Evolutionary conservation across 2,113 vertebrate genomes (phyloP).

Genomic region (Tetrao urogallus): DNA sequence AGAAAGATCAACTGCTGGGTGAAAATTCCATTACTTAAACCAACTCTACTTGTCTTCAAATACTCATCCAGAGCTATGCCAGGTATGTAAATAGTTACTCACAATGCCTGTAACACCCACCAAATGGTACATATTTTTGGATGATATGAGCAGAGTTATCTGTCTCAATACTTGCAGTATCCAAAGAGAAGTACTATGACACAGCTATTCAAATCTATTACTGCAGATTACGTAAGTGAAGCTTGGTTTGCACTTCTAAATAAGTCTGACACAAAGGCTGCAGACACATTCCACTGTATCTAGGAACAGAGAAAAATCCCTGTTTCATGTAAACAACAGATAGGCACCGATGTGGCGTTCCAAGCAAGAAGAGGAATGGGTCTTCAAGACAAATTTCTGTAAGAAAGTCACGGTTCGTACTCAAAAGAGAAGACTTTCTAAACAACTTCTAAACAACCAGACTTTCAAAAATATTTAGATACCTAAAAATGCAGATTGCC

Average conservation of each 20-base stretch:
- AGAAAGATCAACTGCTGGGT: neutral
- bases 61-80: slow-evolving; percentile 47
- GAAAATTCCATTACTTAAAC: neutral
- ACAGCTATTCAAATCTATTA: neutral
- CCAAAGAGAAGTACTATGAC: neutral
- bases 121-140: neutral
- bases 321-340: neutral
- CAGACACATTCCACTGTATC: neutral
- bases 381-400: neutral
- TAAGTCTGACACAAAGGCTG: neutral
- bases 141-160: neutral
- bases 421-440: neutral
- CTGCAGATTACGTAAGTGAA: neutral
- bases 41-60: slow-evolving; percentile 15
- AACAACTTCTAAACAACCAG: neutral
- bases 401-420: neutral
- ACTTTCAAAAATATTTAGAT: slow-evolving; percentile 38
- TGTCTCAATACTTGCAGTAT: neutral
- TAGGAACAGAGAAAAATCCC: neutral
- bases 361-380: neutral
- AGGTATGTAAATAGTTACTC: slow-evolving; percentile 58
- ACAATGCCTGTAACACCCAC: slow-evolving; percentile 27
- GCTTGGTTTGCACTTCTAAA: neutral
- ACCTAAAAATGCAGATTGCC: neutral
- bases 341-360: neutral